These are phyloP conservation scores for Cheilosia urbana DNA, from an alignment of 2,888 invertebrate genomes.

Conservation along the genomic window DNA sequence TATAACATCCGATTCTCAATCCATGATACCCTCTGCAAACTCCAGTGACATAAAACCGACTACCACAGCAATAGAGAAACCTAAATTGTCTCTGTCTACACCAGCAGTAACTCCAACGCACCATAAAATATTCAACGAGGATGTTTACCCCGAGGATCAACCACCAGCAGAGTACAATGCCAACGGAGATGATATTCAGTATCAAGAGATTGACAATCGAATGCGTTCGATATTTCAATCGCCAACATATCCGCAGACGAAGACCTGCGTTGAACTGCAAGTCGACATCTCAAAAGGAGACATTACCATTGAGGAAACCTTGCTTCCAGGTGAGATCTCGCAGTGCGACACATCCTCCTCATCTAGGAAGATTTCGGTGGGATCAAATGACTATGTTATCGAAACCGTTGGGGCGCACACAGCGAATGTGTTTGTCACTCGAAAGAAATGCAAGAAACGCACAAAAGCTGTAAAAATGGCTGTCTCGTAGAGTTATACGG, in stretches of 20 bases:
- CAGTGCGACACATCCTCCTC: conserved; percentile 46
- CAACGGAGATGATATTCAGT: conserved; percentile 75
- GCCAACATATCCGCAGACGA: conserved; percentile 59
- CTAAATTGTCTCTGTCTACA: not conserved
- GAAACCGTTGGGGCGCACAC: conserved; percentile 79
- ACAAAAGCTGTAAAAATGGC: conserved; percentile 34
- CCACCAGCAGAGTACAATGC: conserved; percentile 53
- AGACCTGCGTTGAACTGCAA: not conserved
- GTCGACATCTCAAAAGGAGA: not conserved
- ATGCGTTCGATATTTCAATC: conserved; percentile 77
- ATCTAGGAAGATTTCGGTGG: conserved; percentile 77
- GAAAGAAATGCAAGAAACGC: conserved; percentile 75
- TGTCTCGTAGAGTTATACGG: not conserved
- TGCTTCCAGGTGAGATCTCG: conserved; percentile 34
- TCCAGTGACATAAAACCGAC: conserved; percentile 8
- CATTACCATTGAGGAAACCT: conserved; percentile 31
- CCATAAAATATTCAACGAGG: conserved; percentile 76
- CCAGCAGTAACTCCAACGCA: conserved; percentile 48
- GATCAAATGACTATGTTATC: conserved; percentile 80
- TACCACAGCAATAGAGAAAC: not conserved
- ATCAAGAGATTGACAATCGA: conserved; percentile 77
- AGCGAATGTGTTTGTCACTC: conserved; percentile 80
- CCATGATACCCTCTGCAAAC: not conserved
- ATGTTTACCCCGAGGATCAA: conserved; percentile 38
- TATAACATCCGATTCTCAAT: not conserved